Evolutionary conservation across 2,888 invertebrate species (phyloP).

Genomic region (Chrysolina americana): DNA sequence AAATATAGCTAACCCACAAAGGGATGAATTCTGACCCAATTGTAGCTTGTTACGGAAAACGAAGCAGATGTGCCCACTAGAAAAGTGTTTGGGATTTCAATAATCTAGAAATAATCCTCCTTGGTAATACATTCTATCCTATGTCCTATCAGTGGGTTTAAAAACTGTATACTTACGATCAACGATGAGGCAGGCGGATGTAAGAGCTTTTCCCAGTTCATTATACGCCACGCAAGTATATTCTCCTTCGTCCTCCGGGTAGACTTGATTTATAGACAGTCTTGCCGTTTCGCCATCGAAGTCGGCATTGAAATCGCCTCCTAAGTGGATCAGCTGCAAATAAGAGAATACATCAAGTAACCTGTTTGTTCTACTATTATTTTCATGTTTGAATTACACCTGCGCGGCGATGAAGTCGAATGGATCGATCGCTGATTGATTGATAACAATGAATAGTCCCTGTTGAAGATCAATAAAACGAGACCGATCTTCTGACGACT

Average conservation of each 20-base stretch:
- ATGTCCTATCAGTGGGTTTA: neutral
- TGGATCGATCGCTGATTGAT: slow-evolving; percentile 7
- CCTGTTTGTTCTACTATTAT: slow-evolving; percentile 34
- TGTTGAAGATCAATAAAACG: slow-evolving; percentile 8
- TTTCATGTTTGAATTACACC: slow-evolving; percentile 26
- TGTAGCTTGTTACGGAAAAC: too few relatives aligned
- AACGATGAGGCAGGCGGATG: slow-evolving; percentile 88
- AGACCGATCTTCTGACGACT: slow-evolving; percentile 1
- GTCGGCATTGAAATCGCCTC: slow-evolving; percentile 77
- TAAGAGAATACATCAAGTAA: slow-evolving; percentile 36
- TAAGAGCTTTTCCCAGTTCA: slow-evolving; percentile 84
- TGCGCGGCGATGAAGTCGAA: slow-evolving; percentile 8
- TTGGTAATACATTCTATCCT: neutral
- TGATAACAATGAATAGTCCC: neutral
- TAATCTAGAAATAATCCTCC: too few relatives aligned
- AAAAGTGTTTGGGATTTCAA: too few relatives aligned
- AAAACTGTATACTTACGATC: slow-evolving; percentile 75
- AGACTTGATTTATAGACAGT: slow-evolving; percentile 82
- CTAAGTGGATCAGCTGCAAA: slow-evolving; percentile 76
- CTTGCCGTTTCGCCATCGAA: slow-evolving; percentile 81
- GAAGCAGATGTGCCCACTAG: too few relatives aligned
- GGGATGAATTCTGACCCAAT: too few relatives aligned
- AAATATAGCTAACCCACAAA: too few relatives aligned
- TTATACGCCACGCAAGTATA: slow-evolving; percentile 90
- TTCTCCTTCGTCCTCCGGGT: slow-evolving; percentile 91